These are phyloP conservation scores for Distichodus sexfasciatus DNA, from an alignment of 2,797 vertebrate species.

Conservation along the genomic window DNA sequence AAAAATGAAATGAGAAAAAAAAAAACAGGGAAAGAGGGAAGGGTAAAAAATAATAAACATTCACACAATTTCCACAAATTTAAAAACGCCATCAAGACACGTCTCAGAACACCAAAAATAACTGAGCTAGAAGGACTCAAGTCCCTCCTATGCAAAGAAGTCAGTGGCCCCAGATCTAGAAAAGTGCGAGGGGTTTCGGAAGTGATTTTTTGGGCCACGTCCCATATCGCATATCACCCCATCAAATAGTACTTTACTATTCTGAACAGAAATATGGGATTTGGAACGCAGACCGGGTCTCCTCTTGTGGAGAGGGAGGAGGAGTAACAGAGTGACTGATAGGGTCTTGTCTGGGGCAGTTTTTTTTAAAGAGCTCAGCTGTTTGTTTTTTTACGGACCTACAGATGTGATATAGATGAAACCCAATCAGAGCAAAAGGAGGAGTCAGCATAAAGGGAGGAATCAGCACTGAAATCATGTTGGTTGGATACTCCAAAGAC, in stretches of 20 bases:
- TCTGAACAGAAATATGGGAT: too few species aligned
- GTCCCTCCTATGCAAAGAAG: background rate
- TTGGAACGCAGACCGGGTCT: too few species aligned
- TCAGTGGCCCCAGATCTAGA: conserved; percentile 15
- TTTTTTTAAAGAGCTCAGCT: too few species aligned
- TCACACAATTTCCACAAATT: conserved; percentile 71
- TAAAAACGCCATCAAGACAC: conserved; percentile 74
- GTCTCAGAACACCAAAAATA: conserved; percentile 70
- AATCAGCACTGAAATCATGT: background rate
- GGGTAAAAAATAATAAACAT: conserved; percentile 38
- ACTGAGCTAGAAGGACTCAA: conserved; percentile 20
- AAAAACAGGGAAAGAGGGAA: conserved; percentile 34
- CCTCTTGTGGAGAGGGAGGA: too few species aligned
- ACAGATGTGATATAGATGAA: background rate
- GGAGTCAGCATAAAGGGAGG: background rate
- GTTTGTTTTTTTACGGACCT: too few species aligned
- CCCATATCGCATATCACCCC: too few species aligned
- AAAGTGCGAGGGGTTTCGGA: background rate
- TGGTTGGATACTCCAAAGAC: background rate
- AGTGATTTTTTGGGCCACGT: too few species aligned
- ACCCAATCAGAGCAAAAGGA: background rate
- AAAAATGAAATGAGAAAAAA: too few species aligned
- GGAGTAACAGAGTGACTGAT: too few species aligned
- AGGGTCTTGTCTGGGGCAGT: too few species aligned
- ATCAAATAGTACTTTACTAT: too few species aligned